Conservation (phyloP, 2,888 invertebrate genomes). For the Perizoma affinitatum region DNA sequence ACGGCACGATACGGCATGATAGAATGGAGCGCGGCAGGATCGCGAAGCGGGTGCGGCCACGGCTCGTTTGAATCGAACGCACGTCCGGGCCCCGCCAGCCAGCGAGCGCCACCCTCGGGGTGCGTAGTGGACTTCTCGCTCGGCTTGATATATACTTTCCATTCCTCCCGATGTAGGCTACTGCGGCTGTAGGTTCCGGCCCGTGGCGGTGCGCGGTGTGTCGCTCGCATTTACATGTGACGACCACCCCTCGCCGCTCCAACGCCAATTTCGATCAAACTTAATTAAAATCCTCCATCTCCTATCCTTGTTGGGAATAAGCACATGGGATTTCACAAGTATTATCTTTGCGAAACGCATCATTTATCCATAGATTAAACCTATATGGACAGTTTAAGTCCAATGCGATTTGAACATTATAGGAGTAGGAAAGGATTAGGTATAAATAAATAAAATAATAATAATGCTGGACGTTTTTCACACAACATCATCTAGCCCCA, state of each 20-base stretch:
- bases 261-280: constrained; percentile 55
- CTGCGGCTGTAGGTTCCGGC: constrained; percentile 71
- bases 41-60: constrained; percentile 65
- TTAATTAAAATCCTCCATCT: constrained; percentile 58
- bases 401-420: no score
- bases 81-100: constrained; percentile 73
- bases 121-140: constrained; percentile 83
- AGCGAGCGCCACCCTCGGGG: constrained; percentile 67
- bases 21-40: constrained; percentile 32
- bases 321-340: constrained; percentile 16
- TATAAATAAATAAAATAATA: no score
- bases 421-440: no score
- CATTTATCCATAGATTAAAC: not conserved
- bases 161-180: constrained; percentile 78
- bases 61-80: constrained; percentile 83
- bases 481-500: no score
- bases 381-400: not conserved
- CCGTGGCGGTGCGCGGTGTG: constrained; percentile 51
- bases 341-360: constrained; percentile 20
- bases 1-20: constrained; percentile 20
- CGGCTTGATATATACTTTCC: constrained; percentile 82
- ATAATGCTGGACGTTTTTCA: no score
- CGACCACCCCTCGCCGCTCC: constrained; percentile 52
- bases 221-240: constrained; percentile 72
- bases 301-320: constrained; percentile 25